Evolutionary conservation across 2,797 vertebrate genomes (phyloP), one percentile per base, ranked within the genome.

Genomic region (Malurus leucopterus): DNA sequence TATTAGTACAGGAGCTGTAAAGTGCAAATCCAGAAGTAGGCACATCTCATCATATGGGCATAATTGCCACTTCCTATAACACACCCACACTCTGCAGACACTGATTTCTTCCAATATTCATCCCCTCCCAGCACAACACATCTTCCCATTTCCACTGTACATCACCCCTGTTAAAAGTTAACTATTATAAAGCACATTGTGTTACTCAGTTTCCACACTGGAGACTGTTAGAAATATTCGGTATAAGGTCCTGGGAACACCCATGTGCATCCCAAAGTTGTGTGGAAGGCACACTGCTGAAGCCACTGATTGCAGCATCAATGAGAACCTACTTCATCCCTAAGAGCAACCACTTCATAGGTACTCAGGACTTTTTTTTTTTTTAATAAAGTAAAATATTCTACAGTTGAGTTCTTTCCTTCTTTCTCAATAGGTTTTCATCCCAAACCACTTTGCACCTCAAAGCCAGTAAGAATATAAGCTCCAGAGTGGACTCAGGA

Each of bases 231-330:
- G 9, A 47, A 53, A 41, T 17, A 53, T 3, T 41, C 8, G 8
- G 3, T 18, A 4, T 11, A 6, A 47, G 11, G 6, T 62, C 24
- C 53, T 50, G 17, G 59, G 49, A 54, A 9, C 4, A 36, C 5
- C 21, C 44, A 12, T 4, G 0, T 0, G 7, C n/a, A 59, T n/a
- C n/a, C 16, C n/a, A 49, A 18, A 47, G 14, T 18, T 49, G 19
- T 27, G 17, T 15, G 11, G 6, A 64, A 44, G 15, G 18, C 22
- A 17, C 13, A 4, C 1, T 18, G n/a, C 41, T 21, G 32, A 22
- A 43, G 47, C 51, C 43, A 27, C 2, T 34, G 36, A 36, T 4
- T 15, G 12, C 69, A 85, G 32, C 41, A 54, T 6, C 24, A 47
- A 7, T 1, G 0, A 30, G 8, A 19, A 76, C 7, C 7, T 30